Evolutionary conservation across 2,888 invertebrate genomes (phyloP), one percentile per base, ranked within the genome.

Genomic region (Pegoplata infirma): DNA sequence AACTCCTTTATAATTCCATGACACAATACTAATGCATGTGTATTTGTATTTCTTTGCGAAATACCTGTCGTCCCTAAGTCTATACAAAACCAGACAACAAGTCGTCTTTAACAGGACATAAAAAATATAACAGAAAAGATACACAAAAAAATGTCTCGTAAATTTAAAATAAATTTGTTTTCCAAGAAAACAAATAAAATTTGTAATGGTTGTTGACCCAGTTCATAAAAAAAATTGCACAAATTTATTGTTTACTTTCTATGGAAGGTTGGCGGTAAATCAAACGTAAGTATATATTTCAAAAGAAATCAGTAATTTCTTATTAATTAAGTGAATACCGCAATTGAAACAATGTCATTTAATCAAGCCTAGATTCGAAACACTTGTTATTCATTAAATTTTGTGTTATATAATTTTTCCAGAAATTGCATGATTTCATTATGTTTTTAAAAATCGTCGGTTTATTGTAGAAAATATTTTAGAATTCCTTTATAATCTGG

Each of bases 21-120:
- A n/a, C n/a, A n/a, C n/a, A n/a, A n/a, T n/a, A n/a, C n/a, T n/a
- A n/a, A n/a, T n/a, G n/a, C n/a, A n/a, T n/a, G 4, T 47, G n/a
- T 56, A 12, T 49, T 10, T 32, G 4, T 25, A 7, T 25, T 5
- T 32, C 6, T 25, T 1, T 68, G 49, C 63, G 28, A 63, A 73
- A 53, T 84, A 86, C 86, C 86, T 86, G 86, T 84, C 86, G 85
- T 84, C 86, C 66, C 56, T 72, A 46, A 68, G 82, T 81, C 81
- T 81, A 61, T 76, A 81, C 81, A 81, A 80, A 66, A 28, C 23
- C 74, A 81, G 81, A 79, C 80, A 68, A 81, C 82, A 79, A 76
- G 80, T 64, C 80, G 74, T 83, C 83, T 55, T 58, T 36, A 19
- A 16, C 25, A 14, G 21, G 55, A 47, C 16, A 51, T 19, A 36